Evolutionary conservation across 1,140 invertebrate genomes (phyloP).

Genomic region (Anagrus nilaparvatae): DNA sequence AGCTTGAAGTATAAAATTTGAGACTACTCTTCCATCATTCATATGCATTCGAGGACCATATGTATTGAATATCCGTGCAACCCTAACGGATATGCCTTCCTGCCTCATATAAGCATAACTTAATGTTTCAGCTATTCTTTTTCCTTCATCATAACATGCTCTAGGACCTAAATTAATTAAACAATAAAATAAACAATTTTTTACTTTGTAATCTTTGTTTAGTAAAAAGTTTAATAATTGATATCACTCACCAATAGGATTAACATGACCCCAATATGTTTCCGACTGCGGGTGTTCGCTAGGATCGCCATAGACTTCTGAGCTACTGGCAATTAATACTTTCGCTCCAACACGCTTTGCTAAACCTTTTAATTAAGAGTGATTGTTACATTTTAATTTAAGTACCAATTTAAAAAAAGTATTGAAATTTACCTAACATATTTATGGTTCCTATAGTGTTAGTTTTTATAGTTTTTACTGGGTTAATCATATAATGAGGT

Average conservation of each 20-base stretch:
- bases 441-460: constrained; percentile 99
- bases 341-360: constrained; percentile 89
- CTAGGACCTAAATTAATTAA: no score
- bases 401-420: not conserved
- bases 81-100: constrained; percentile 87
- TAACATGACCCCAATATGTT: constrained; percentile 98
- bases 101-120: constrained; percentile 96
- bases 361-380: constrained; percentile 66
- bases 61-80: constrained; percentile 98
- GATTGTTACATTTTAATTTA: no score
- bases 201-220: no score
- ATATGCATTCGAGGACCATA: constrained; percentile 99
- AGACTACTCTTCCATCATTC: constrained; percentile 97
- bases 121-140: constrained; percentile 91
- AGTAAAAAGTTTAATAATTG: no score
- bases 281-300: constrained; percentile 91
- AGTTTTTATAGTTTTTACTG: constrained; percentile 99
- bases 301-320: constrained; percentile 98
- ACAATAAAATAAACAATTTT: no score
- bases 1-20: constrained; percentile 97
- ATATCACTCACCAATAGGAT: constrained; percentile 84
- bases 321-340: constrained; percentile 94
- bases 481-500: constrained; percentile 99
- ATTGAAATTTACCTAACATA: constrained; percentile 69
- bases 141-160: constrained; percentile 98